Base-by-base conservation (phyloP, 2,797 vertebrate genomes). In the Amblyopsis hoosieri region DNA sequence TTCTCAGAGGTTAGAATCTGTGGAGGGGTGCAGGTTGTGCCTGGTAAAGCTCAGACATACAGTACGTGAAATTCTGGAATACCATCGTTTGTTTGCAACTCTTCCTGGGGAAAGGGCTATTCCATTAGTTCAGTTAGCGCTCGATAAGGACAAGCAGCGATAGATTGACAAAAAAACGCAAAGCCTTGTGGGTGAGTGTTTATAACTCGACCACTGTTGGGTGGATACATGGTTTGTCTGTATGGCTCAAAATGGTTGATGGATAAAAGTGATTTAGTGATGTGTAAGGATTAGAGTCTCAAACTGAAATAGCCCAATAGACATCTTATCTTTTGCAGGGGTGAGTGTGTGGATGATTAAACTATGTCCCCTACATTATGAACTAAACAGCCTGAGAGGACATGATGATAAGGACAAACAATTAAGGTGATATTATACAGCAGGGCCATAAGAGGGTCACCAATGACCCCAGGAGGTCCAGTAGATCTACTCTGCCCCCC, bases 71-170 rank as follows among this genome's bases (percentile, higher is more conserved):
- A 61, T 47, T 45, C 52, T 17, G 64, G 54, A 51, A 62, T 47
- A 46, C 15, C 47, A 48, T 31, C 1, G 57, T 71, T 75, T 72
- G 49, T 74, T 67, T 54, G 59, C 9, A 37, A 57, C 60, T 60
- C 62, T 49, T 48, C 77, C 31, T 19, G 52, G 47, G 52, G 46
- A 42, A 50, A 71, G 45, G 17, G 55, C 54, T 11, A n/a, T 0
- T 0, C 33, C 33, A 55, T 71, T 60, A 71, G 64, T 78, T 62
- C 54, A 53, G 45, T 50, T 17, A 11, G 57, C 4, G 17, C 19
- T 12, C 76, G 79, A 70, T 71, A 68, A 53, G 74, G 45, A 4
- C 51, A 47, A 70, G 64, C 76, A 69, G 73, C 66, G 63, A 72
- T 13, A 78, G 45, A 78, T 47, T 60, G 64, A 57, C 67, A 7